phyloP scores from a whole-genome alignment of 2,797 vertebrate genomes.

The Myiotriccus ornatus region DNA sequence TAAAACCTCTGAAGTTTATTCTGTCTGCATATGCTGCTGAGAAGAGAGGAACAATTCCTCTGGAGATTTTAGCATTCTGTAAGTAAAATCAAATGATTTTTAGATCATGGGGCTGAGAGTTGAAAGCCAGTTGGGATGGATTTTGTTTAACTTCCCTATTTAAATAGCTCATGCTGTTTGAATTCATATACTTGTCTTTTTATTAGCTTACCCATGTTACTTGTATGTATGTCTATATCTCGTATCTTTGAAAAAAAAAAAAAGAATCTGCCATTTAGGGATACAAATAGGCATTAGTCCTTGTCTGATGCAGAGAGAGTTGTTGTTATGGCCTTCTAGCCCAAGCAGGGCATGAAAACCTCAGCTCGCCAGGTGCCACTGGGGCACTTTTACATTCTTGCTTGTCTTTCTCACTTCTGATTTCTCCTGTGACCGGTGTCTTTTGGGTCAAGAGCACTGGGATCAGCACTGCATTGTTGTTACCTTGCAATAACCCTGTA shows the following conservation, averaged over 20 bases:
- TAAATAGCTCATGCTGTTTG: background rate
- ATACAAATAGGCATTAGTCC: background rate
- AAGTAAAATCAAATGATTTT: slow-evolving; percentile 3
- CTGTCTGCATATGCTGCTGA: background rate
- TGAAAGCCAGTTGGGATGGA: background rate
- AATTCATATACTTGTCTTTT: background rate
- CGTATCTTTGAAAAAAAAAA: background rate
- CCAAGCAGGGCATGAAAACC: background rate
- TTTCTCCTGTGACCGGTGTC: background rate
- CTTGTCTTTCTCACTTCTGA: background rate
- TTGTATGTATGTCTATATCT: background rate
- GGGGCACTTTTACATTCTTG: background rate
- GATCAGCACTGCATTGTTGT: background rate
- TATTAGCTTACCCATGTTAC: background rate
- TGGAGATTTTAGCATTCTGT: background rate
- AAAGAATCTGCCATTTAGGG: background rate
- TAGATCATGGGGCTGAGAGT: background rate
- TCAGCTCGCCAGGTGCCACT: background rate
- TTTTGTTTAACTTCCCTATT: slow-evolving; percentile 20
- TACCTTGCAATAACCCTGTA: background rate
- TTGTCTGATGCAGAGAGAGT: background rate
- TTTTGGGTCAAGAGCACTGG: background rate
- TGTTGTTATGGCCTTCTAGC: background rate
- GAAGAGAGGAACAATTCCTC: background rate
- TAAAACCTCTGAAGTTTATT: background rate